Base-by-base conservation (phyloP, 2,888 invertebrate species). In the Phyllotreta cruciferae region DNA sequence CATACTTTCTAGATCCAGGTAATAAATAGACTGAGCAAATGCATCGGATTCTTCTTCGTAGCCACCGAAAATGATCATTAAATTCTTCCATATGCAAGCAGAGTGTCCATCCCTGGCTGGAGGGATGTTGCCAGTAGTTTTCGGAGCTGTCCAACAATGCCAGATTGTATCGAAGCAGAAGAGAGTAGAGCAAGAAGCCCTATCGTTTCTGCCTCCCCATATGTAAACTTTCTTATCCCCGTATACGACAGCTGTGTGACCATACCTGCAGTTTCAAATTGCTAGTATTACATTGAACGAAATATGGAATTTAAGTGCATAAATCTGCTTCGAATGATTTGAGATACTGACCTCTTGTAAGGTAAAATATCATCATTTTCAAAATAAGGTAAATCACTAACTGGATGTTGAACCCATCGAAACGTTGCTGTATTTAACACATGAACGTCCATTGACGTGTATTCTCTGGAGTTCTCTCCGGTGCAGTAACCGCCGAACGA, bases 401-500 rank as follows among this genome's bases (percentile, higher is more conserved):
- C 80, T 36, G 83, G 81, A 77, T 85, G 80, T 75, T 84, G 82
- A 77, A 83, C 80, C 90, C 90, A 88, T 73, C 84, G 83, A 73
- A 85, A 82, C 34, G 87, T 86, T 79, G 89, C 83, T 57, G 92
- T 92, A 76, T 96, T 88, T 14, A 96, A 82, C 9, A 93, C 86
- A 81, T 94, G 92, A 1, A 96, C 90, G 77, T 96, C 95, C 78
- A 96, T 95, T 0, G 93, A 90, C 39, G 88, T 85, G 79, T 87
- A 87, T 66, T 87, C 85, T 62, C 86, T 85, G 74, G 91, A 93
- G 75, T 92, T 90, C 73, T 92, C 92, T 7, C 90, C 90, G 0
- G 93, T 92, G 77, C 93, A 94, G 78, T 94, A 96, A 34, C 96
- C 96, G 41, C 96, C 96, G 79, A 96, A 96, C 0, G 93, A 92